Percentiles rank a stretch among this genome's conserved stretches.
phyloP scores from a whole-genome alignment of 2,113 vertebrate genomes.

The Coryphaenoides rupestris region DNA sequence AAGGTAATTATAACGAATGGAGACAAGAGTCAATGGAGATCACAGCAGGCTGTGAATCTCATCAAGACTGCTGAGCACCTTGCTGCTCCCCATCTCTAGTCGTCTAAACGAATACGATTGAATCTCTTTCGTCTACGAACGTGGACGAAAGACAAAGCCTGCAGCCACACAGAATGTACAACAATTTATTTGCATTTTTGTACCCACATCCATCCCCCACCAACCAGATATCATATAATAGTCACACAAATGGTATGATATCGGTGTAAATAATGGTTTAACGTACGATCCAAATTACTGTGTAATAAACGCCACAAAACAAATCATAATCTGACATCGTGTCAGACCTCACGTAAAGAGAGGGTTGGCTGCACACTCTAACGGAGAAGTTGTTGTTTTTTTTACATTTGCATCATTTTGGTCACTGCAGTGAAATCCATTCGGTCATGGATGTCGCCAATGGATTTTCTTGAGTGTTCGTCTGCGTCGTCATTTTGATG shows the following conservation, averaged over 20 bases:
- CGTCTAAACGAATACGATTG: too few relatives aligned
- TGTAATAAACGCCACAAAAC: slow-evolving; percentile 18
- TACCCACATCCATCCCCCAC: slow-evolving; percentile 52
- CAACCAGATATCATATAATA: slow-evolving; percentile 70
- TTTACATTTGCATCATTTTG: slow-evolving; percentile 10
- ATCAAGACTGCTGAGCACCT: background rate
- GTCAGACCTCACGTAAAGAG: slow-evolving; percentile 6
- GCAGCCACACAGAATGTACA: slow-evolving; percentile 59
- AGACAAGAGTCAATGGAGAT: slow-evolving; percentile 38
- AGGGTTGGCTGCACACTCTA: background rate
- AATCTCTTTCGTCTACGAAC: background rate
- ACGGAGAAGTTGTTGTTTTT: slow-evolving; percentile 14
- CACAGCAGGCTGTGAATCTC: slow-evolving; percentile 19
- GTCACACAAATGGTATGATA: slow-evolving; percentile 66
- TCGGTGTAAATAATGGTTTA: slow-evolving; percentile 57
- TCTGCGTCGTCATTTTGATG: slow-evolving; percentile 13
- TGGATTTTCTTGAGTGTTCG: slow-evolving; percentile 18
- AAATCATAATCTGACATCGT: slow-evolving; percentile 4
- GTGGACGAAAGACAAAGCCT: slow-evolving; percentile 10
- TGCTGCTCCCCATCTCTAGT: background rate
- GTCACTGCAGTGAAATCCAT: background rate
- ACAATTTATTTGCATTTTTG: slow-evolving; percentile 79
- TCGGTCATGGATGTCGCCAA: slow-evolving; percentile 2
- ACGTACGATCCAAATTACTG: slow-evolving; percentile 35
- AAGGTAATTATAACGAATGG: slow-evolving; percentile 42